phyloP scores from a whole-genome alignment of 2,797 vertebrate species.

The Dicrostonyx torquatus region DNA sequence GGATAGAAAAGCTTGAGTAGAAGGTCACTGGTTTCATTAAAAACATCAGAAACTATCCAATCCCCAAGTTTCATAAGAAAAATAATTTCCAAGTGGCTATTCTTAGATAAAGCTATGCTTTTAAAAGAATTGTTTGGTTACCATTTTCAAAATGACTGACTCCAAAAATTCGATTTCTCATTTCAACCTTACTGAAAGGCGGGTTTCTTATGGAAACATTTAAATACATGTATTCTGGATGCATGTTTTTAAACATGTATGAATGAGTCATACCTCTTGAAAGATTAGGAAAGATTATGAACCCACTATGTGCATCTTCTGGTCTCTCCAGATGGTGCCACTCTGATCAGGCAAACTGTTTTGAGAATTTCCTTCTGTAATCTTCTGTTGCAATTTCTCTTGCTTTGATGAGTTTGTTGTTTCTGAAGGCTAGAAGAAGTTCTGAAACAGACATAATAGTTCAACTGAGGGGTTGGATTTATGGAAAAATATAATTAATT shows the following conservation, averaged over 20 bases:
- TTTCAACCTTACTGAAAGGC: not conserved
- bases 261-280: not conserved
- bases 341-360: not conserved
- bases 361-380: not conserved
- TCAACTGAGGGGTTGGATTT: not conserved
- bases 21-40: not conserved
- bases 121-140: not conserved
- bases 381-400: not conserved
- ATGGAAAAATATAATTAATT: not conserved
- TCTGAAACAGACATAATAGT: not conserved
- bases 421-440: conserved; percentile 25
- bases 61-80: not conserved
- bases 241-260: not conserved
- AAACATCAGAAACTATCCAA: not conserved
- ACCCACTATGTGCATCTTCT: not conserved
- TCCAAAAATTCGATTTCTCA: not conserved
- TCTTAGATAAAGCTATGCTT: not conserved
- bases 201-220: not conserved
- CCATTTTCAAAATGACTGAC: conserved; percentile 45
- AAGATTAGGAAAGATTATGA: not conserved
- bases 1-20: not conserved
- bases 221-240: not conserved
- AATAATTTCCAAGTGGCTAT: not conserved
- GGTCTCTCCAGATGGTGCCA: not conserved
- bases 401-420: not conserved